Conservation (phyloP, 2,888 invertebrate species). For the Diarsia dahlii region DNA sequence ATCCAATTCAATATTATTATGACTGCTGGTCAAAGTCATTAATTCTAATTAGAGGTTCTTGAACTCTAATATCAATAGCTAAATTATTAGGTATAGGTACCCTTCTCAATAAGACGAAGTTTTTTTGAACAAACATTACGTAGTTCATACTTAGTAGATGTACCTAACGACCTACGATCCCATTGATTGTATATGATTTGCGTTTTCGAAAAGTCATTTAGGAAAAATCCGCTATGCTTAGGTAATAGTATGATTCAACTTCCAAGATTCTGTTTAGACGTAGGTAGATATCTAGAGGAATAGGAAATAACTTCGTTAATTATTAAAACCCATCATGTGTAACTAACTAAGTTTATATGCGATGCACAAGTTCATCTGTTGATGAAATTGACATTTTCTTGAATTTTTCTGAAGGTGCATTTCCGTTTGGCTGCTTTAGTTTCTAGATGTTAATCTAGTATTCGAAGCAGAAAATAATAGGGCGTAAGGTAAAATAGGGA, state of each 20-base stretch:
- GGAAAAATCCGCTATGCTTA: constrained; percentile 37
- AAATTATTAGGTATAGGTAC: background rate
- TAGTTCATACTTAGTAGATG: background rate
- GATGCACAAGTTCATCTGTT: background rate
- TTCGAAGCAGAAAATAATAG: background rate
- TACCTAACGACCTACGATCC: background rate
- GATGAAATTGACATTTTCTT: background rate
- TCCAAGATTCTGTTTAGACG: background rate
- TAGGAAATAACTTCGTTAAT: background rate
- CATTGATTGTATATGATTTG: constrained; percentile 18
- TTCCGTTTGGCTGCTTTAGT: background rate
- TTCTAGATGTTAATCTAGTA: background rate
- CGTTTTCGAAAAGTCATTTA: constrained; percentile 21
- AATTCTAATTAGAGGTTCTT: background rate
- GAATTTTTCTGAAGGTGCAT: background rate
- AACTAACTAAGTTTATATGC: background rate
- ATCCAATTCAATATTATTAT: background rate
- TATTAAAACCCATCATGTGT: background rate
- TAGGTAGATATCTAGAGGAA: background rate
- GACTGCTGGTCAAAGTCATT: background rate
- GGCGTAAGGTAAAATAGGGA: background rate
- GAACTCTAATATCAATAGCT: background rate
- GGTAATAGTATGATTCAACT: constrained; percentile 3
- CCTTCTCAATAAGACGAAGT: background rate
- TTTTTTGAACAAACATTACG: background rate